A percentile compares a stretch with the other conserved stretches of the same genome.
Evolutionary conservation across 2,888 invertebrate genomes (phyloP).

Genomic region (Andrena chrysosceles): DNA sequence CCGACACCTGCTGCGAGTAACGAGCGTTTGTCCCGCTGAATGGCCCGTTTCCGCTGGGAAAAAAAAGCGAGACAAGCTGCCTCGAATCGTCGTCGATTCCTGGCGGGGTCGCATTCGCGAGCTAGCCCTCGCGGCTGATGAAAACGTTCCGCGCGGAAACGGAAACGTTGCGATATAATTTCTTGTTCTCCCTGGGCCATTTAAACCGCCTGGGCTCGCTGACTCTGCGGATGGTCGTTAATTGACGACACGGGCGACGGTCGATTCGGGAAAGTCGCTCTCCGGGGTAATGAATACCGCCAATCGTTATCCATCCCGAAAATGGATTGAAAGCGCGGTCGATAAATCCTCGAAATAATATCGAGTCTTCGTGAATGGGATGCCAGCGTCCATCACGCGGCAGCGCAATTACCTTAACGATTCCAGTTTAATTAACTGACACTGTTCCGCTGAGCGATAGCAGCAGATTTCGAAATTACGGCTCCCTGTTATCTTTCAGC

Average conservation of each 20-base stretch:
- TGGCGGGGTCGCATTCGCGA: background rate
- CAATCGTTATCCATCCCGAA: too few relatives aligned
- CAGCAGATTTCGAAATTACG: constrained; percentile 37
- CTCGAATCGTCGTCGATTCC: constrained; percentile 5
- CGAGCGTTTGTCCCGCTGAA: constrained; percentile 49
- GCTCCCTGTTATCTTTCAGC: constrained; percentile 23
- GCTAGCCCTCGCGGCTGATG: too few relatives aligned
- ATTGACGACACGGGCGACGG: too few relatives aligned
- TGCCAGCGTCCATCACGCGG: background rate
- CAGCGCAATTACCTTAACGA: constrained; percentile 50
- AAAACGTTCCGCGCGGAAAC: too few relatives aligned
- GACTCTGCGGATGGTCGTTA: too few relatives aligned
- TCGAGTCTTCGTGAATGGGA: background rate
- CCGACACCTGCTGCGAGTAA: constrained; percentile 50
- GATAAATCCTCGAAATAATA: too few relatives aligned
- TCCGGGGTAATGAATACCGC: too few relatives aligned
- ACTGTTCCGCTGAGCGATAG: constrained; percentile 2
- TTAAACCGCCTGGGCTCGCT: too few relatives aligned
- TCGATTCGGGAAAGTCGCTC: too few relatives aligned
- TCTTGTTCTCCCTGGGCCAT: too few relatives aligned
- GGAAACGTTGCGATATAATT: too few relatives aligned
- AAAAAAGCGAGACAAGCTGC: constrained; percentile 21
- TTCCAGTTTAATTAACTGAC: constrained; percentile 56
- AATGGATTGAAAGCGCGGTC: background rate
- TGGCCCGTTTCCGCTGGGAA: constrained; percentile 29